Percentiles rank a stretch among this genome's conserved stretches.
Evolutionary conservation across 2,113 vertebrate genomes (phyloP).

Genomic region (Microtus pennsylvanicus): DNA sequence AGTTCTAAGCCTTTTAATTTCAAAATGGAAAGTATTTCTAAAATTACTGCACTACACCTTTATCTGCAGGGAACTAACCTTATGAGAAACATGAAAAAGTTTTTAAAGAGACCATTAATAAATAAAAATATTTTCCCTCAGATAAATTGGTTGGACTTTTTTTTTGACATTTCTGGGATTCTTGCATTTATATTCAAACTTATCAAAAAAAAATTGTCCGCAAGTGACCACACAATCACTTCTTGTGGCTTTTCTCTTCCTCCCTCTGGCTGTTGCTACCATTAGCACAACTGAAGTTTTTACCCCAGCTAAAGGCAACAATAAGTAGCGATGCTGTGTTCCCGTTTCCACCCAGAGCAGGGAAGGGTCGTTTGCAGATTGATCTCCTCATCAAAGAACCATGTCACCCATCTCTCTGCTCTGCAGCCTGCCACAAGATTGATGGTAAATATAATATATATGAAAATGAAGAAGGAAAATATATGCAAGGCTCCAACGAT

Average conservation of each 20-base stretch:
- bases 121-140: slow-evolving; percentile 64
- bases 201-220: slow-evolving; percentile 54
- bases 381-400: slow-evolving; percentile 62
- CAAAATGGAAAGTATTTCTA: slow-evolving; percentile 64
- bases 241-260: slow-evolving; percentile 21
- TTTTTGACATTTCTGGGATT: slow-evolving; percentile 37
- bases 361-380: slow-evolving; percentile 17
- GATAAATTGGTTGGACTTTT: slow-evolving; percentile 54
- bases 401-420: slow-evolving; percentile 60
- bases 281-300: slow-evolving; percentile 17
- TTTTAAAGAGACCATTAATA: slow-evolving; percentile 56
- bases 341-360: slow-evolving; percentile 14
- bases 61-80: slow-evolving; percentile 18
- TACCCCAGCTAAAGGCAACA: neutral
- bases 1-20: slow-evolving; percentile 50
- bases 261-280: slow-evolving; percentile 24
- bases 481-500: slow-evolving; percentile 56
- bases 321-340: neutral
- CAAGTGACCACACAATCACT: neutral
- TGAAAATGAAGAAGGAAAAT: slow-evolving; percentile 79
- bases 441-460: slow-evolving; percentile 71
- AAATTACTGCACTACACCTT: slow-evolving; percentile 52
- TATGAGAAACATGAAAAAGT: slow-evolving; percentile 23
- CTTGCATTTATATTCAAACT: slow-evolving; percentile 44
- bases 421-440: slow-evolving; percentile 60